These are phyloP conservation scores for Agrotis ipsilon DNA, from an alignment of 2,888 invertebrate genomes.

Conservation along the genomic window DNA sequence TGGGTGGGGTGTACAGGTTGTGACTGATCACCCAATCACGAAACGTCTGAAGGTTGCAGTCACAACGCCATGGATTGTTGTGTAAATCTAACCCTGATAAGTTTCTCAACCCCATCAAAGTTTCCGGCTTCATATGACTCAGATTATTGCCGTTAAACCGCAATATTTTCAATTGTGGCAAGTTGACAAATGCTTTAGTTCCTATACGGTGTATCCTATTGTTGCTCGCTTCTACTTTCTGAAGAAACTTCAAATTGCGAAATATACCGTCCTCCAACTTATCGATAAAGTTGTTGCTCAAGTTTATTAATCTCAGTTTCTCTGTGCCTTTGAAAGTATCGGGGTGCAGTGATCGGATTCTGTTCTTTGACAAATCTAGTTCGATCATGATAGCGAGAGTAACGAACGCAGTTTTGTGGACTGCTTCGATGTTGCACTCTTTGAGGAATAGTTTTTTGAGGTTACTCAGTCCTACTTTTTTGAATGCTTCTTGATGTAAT, in stretches of 20 bases:
- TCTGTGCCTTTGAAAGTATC: slow-evolving; percentile 94
- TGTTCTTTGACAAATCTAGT: slow-evolving; percentile 95
- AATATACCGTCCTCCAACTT: slow-evolving; percentile 94
- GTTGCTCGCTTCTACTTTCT: slow-evolving; percentile 94
- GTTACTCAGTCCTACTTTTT: slow-evolving; percentile 93
- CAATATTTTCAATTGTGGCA: slow-evolving; percentile 93
- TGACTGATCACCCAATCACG: slow-evolving; percentile 94
- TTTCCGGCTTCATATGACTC: slow-evolving; percentile 92
- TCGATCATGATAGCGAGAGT: slow-evolving; percentile 95
- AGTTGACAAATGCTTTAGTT: slow-evolving; percentile 93
- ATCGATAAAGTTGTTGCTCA: slow-evolving; percentile 95
- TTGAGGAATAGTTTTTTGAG: slow-evolving; percentile 95
- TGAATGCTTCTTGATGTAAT: slow-evolving; percentile 93
- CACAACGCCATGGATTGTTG: slow-evolving; percentile 97
- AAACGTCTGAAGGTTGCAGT: slow-evolving; percentile 95
- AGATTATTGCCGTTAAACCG: slow-evolving; percentile 95
- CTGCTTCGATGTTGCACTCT: slow-evolving; percentile 93
- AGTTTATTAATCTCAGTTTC: slow-evolving; percentile 93
- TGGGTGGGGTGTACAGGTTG: slow-evolving; percentile 94
- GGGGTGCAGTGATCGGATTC: slow-evolving; percentile 92
- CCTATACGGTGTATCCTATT: slow-evolving; percentile 94
- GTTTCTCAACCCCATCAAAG: slow-evolving; percentile 93
- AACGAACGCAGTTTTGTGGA: slow-evolving; percentile 94
- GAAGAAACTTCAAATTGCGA: slow-evolving; percentile 93
- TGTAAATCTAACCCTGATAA: slow-evolving; percentile 94